phyloP scores from a whole-genome alignment of 2,888 invertebrate species.

The Drosophila subsilvestris region DNA sequence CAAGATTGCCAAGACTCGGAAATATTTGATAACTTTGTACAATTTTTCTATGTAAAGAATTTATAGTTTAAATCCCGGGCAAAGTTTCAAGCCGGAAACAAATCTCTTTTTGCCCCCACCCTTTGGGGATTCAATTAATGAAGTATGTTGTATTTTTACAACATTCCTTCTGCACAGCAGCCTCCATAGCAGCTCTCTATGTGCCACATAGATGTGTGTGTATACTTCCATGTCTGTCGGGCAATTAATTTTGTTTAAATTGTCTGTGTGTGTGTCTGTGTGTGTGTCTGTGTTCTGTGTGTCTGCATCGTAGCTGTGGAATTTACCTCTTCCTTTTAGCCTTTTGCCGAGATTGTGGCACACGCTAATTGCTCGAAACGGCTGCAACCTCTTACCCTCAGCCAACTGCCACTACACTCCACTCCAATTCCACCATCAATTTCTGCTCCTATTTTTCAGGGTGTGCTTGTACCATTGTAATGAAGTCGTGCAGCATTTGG shows the following conservation, averaged over 20 bases:
- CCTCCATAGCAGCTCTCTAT: background rate
- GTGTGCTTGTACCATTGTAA: slow-evolving; percentile 47
- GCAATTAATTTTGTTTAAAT: slow-evolving; percentile 55
- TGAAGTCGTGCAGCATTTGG: slow-evolving; percentile 51
- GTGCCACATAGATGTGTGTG: slow-evolving; percentile 6
- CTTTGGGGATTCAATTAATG: background rate
- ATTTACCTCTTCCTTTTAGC: slow-evolving; percentile 61
- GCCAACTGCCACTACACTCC: background rate
- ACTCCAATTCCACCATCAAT: slow-evolving; percentile 24
- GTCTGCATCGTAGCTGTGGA: slow-evolving; percentile 45
- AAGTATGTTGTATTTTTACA: background rate
- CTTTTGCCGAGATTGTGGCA: slow-evolving; percentile 69
- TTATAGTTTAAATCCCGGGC: background rate
- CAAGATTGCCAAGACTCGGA: slow-evolving; percentile 1
- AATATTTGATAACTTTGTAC: slow-evolving; percentile 6
- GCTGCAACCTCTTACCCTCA: slow-evolving; percentile 39
- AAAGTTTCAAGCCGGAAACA: background rate
- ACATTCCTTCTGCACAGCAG: background rate
- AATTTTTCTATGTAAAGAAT: slow-evolving; percentile 7
- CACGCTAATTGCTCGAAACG: slow-evolving; percentile 73
- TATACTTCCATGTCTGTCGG: slow-evolving; percentile 11
- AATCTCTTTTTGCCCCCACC: background rate
- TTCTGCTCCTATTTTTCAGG: slow-evolving; percentile 33
- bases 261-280: slow-evolving; percentile 37
- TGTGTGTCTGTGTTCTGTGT: slow-evolving; percentile 17